Evolutionary conservation across 2,888 invertebrate species (phyloP).

Genomic region (Dasysyrphus tricinctus): DNA sequence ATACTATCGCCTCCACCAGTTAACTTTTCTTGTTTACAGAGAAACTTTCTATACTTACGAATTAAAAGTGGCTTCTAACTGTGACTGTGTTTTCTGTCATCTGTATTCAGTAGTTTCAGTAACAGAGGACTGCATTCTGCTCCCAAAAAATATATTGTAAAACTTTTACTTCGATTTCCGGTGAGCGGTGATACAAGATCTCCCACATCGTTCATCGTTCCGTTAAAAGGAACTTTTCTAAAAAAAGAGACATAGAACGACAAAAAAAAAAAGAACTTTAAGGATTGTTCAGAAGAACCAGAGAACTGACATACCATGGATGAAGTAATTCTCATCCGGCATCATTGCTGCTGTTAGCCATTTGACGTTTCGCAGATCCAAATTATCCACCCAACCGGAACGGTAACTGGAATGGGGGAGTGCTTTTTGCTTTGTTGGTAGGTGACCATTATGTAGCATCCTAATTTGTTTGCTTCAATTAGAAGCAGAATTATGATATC

Average conservation of each 20-base stretch:
- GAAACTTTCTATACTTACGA: constrained; percentile 66
- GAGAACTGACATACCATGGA: neutral
- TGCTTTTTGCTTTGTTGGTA: constrained; percentile 14
- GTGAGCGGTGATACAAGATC: constrained; percentile 34
- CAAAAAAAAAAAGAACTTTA: constrained; percentile 18
- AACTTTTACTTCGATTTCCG: constrained; percentile 36
- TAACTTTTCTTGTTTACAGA: constrained; percentile 67
- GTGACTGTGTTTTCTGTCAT: constrained; percentile 18
- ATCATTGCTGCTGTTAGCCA: constrained; percentile 23
- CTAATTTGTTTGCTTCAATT: constrained; percentile 65
- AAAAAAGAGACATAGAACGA: neutral
- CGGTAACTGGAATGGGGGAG: neutral
- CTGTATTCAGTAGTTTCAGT: neutral
- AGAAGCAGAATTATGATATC: constrained; percentile 59
- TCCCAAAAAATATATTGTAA: constrained; percentile 37
- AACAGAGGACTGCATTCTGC: neutral
- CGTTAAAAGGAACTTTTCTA: constrained; percentile 22
- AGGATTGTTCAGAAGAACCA: constrained; percentile 3
- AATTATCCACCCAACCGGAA: neutral
- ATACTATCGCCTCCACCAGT: neutral
- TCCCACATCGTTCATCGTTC: constrained; percentile 17
- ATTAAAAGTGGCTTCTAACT: constrained; percentile 69
- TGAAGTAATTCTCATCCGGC: constrained; percentile 20
- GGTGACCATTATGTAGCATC: constrained; percentile 1
- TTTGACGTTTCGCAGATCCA: constrained; percentile 37